phyloP scores from a whole-genome alignment of 37 sponge, comb jelly and placozoan genomes.

The Dysidea cf. avara region DNA sequence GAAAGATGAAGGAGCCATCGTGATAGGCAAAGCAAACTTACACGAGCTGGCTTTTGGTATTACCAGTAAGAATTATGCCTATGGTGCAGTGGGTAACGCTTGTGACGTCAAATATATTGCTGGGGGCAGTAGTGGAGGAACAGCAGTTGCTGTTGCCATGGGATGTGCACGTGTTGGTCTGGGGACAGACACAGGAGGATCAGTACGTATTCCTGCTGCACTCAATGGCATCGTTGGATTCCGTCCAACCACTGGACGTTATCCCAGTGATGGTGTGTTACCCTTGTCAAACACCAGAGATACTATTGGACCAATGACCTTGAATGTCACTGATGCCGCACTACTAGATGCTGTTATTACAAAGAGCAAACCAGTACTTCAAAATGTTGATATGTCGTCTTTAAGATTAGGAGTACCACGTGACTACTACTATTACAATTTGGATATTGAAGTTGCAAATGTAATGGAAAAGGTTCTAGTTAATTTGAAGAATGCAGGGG shows the following conservation, averaged over 20 bases:
- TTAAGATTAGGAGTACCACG: conserved; percentile 40
- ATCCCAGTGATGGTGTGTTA: background rate
- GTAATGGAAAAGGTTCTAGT: conserved; percentile 14
- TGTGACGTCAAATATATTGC: conserved; percentile 18
- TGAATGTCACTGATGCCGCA: conserved; percentile 5
- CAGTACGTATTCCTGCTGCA: conserved; percentile 34
- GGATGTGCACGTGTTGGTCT: conserved; percentile 15
- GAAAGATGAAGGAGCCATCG: too few species aligned
- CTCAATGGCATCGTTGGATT: conserved; percentile 39
- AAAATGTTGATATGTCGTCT: too few species aligned
- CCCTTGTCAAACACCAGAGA: conserved; percentile 41
- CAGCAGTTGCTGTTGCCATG: conserved; percentile 33
- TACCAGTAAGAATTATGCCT: conserved; percentile 14
- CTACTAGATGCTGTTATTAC: conserved; percentile 8
- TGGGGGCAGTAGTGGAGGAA: conserved; percentile 31
- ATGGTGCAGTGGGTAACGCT: conserved; percentile 27
- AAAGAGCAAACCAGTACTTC: background rate
- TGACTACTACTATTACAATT: conserved; percentile 2
- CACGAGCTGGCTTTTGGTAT: too few species aligned
- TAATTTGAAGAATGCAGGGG: conserved; percentile 15
- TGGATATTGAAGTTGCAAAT: conserved; percentile 25
- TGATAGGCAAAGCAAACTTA: too few species aligned
- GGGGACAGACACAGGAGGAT: conserved; percentile 43
- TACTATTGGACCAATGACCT: conserved; percentile 26
- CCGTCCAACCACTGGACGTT: conserved; percentile 28